Evolutionary conservation across 2,113 vertebrate species (phyloP).

Genomic region (Hemicordylus capensis): DNA sequence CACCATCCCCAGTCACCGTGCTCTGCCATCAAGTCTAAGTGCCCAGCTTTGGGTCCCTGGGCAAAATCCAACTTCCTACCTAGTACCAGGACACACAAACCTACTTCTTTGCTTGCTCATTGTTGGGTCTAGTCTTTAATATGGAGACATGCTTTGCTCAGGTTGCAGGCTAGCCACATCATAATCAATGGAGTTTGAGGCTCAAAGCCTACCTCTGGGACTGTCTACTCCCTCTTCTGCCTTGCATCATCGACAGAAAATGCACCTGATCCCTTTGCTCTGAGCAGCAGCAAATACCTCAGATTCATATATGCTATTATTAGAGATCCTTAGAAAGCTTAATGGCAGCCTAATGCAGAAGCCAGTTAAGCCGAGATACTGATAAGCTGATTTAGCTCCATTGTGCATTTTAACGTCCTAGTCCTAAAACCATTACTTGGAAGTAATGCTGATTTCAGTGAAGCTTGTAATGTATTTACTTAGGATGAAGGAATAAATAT

Average conservation of each 20-base stretch:
- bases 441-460: neutral
- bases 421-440: neutral
- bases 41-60: neutral
- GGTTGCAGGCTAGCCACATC: neutral
- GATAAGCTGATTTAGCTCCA: neutral
- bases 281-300: neutral
- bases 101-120: neutral
- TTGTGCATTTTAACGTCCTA: neutral
- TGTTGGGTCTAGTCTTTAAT: neutral
- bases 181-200: neutral
- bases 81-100: neutral
- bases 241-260: neutral
- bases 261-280: neutral
- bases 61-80: neutral
- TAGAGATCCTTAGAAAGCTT: neutral
- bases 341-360: neutral
- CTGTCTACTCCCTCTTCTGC: neutral
- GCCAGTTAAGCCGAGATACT: neutral
- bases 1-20: no score
- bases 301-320: neutral
- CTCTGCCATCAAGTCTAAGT: no score
- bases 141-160: neutral
- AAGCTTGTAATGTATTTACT: neutral
- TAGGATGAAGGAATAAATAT: neutral
- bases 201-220: neutral